phyloP scores from a whole-genome alignment of 2,113 vertebrate genomes.

The Pelmatolapia mariae region DNA sequence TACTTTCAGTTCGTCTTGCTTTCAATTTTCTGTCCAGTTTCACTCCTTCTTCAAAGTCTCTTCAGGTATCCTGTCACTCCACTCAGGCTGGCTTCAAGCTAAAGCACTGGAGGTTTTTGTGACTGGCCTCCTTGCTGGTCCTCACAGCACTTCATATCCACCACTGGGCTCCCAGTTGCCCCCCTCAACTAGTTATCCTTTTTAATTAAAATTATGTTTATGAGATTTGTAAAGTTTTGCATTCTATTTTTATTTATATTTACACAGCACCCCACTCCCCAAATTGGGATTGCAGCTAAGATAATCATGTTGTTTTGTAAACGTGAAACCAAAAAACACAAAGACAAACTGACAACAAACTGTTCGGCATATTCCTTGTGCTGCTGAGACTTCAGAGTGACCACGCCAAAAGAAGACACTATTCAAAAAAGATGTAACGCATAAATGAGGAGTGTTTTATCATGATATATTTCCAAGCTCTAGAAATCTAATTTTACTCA shows the following conservation, averaged over 20 bases:
- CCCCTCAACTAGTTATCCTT: neutral
- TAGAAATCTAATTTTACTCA: neutral
- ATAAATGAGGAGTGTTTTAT: neutral
- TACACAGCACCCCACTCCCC: neutral
- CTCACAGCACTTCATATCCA: neutral
- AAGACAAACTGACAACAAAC: neutral
- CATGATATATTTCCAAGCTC: neutral
- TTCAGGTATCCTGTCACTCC: neutral
- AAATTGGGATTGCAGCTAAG: neutral
- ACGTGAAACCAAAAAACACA: neutral
- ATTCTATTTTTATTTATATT: neutral
- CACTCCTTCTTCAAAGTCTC: neutral
- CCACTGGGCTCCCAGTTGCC: neutral
- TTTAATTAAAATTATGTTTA: neutral
- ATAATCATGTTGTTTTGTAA: neutral
- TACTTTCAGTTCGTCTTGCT: neutral
- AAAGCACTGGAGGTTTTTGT: neutral
- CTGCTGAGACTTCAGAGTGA: neutral
- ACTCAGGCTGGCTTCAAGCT: neutral
- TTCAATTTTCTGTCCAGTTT: neutral
- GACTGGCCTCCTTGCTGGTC: neutral
- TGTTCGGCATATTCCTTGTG: neutral
- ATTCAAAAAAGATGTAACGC: neutral
- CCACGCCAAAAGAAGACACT: neutral
- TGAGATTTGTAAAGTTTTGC: neutral